A percentile compares a stretch with the other conserved stretches of the same genome.
Evolutionary conservation across 2,888 invertebrate species (phyloP).

Genomic region (Amiota mariae): DNA sequence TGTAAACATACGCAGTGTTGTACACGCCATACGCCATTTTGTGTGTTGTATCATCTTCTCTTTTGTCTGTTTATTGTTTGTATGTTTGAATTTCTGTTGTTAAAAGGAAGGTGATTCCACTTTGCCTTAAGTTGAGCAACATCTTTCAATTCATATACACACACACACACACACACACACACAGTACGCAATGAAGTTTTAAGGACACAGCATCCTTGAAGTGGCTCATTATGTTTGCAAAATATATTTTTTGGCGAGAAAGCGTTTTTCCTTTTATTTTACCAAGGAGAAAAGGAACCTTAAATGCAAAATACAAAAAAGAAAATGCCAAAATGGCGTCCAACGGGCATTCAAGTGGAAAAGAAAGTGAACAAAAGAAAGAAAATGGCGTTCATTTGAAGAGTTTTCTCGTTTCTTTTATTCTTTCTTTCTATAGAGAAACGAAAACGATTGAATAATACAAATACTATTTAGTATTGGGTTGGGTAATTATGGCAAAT

Average conservation of each 20-base stretch:
- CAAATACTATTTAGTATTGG: background rate
- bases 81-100: background rate
- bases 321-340: background rate
- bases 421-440: slow-evolving; percentile 11
- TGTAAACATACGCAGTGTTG: background rate
- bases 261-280: slow-evolving; percentile 13
- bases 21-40: slow-evolving; percentile 14
- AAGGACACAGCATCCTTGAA: slow-evolving; percentile 14
- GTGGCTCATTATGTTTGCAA: slow-evolving; percentile 27
- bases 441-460: slow-evolving; percentile 17
- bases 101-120: background rate
- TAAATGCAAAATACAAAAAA: background rate
- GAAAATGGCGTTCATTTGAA: slow-evolving; percentile 10
- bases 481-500: slow-evolving; percentile 11
- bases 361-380: background rate
- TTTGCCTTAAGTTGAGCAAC: no score
- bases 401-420: background rate
- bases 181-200: background rate
- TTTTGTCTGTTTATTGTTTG: background rate
- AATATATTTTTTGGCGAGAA: slow-evolving; percentile 6
- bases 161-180: background rate
- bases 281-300: background rate
- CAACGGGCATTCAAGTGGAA: background rate
- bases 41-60: background rate
- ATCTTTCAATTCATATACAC: no score